A percentile compares a stretch with the other conserved stretches of the same genome.
Evolutionary conservation across 2,797 vertebrate species (phyloP).

Genomic region (Eulemur coronatus): DNA sequence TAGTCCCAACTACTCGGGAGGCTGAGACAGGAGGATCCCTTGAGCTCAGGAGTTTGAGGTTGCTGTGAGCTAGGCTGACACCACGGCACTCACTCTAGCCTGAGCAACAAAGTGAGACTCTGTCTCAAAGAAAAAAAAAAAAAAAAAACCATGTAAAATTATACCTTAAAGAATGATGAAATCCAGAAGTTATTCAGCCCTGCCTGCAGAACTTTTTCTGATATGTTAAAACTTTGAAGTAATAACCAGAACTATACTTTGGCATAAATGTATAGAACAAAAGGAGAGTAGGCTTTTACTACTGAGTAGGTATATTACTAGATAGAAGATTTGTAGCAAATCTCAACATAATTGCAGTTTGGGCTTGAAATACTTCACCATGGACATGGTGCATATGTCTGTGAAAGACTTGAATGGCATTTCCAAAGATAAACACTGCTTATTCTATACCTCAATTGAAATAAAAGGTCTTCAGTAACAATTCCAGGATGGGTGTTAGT

Average conservation of each 20-base stretch:
- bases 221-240: conserved; percentile 30
- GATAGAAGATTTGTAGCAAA: conserved; percentile 48
- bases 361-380: conserved; percentile 45
- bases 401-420: conserved; percentile 36
- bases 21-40: too few species aligned
- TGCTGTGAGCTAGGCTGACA: too few species aligned
- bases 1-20: too few species aligned
- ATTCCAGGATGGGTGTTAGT: background rate
- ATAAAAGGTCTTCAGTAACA: conserved; percentile 43
- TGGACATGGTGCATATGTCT: background rate
- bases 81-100: too few species aligned
- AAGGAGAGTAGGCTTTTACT: conserved; percentile 47
- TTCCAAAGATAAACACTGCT: conserved; percentile 49
- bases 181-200: conserved; percentile 5
- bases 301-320: conserved; percentile 26
- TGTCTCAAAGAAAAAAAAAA: too few species aligned
- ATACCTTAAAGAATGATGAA: conserved; percentile 47
- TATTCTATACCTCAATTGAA: conserved; percentile 32
- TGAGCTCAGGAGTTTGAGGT: too few species aligned
- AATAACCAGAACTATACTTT: conserved; percentile 53
- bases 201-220: conserved; percentile 46
- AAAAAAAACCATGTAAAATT: conserved; percentile 37
- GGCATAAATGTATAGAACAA: conserved; percentile 70
- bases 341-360: conserved; percentile 42
- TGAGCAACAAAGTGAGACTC: too few species aligned